These are phyloP conservation scores for Enteromius unitaeniatus DNA, from an alignment of 2,797 vertebrate genomes.

Conservation along the genomic window DNA sequence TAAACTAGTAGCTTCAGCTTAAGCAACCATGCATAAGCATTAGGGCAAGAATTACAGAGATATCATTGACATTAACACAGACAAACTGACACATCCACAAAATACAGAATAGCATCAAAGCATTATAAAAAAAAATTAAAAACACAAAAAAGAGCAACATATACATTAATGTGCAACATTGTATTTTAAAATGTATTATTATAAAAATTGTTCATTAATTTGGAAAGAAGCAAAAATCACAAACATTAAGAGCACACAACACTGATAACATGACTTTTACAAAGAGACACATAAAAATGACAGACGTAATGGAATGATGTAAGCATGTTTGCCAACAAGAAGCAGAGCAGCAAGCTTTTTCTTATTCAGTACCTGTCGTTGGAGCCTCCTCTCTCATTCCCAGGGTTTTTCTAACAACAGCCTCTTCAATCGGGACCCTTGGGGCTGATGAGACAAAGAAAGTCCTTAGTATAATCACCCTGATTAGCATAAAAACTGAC, in stretches of 20 bases:
- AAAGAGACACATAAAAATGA: slow-evolving; percentile 15
- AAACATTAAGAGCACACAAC: not conserved
- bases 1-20: slow-evolving; percentile 28
- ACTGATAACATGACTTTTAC: not conserved
- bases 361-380: slow-evolving; percentile 71
- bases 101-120: not conserved
- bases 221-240: not conserved
- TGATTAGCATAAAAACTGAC: not conserved
- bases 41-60: slow-evolving; percentile 3
- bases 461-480: slow-evolving; percentile 19
- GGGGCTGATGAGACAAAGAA: slow-evolving; percentile 63
- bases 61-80: slow-evolving; percentile 21
- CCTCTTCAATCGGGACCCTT: slow-evolving; percentile 75
- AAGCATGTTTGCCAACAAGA: slow-evolving; percentile 31
- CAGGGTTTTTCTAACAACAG: slow-evolving; percentile 68
- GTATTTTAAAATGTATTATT: not conserved
- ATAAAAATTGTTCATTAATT: not conserved
- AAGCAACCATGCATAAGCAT: slow-evolving; percentile 12
- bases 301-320: not conserved
- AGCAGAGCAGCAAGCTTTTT: slow-evolving; percentile 52
- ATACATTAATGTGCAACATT: not conserved
- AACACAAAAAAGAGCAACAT: not conserved
- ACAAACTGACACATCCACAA: slow-evolving; percentile 1
- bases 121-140: not conserved
- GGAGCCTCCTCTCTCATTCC: slow-evolving; percentile 71